A percentile compares a stretch with the other conserved stretches of the same genome.
Conservation (phyloP, 2,797 vertebrate species). For the Poeciliopsis infans region DNA sequence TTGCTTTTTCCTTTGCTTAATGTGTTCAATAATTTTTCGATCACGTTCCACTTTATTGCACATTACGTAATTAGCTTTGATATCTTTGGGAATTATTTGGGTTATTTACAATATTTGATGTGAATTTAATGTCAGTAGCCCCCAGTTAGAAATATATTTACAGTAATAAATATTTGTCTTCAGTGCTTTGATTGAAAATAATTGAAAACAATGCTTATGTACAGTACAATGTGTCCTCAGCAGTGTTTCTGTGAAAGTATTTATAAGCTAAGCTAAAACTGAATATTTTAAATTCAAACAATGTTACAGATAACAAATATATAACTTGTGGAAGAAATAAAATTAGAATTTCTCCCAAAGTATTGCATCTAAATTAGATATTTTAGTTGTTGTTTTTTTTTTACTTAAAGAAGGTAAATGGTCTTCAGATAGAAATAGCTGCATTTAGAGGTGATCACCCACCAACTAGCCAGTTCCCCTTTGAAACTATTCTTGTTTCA, state of each 20-base stretch:
- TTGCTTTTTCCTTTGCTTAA: neutral
- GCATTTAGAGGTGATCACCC: constrained; percentile 13
- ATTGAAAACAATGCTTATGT: neutral
- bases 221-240: neutral
- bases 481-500: constrained; percentile 53
- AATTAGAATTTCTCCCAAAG: constrained; percentile 26
- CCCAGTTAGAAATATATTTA: neutral
- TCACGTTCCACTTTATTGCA: neutral
- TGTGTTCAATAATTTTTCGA: neutral
- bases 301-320: constrained; percentile 10
- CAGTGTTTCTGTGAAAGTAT: constrained; percentile 10
- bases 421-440: constrained; percentile 54
- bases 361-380: constrained; percentile 36
- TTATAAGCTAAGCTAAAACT: neutral
- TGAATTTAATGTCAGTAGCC: neutral
- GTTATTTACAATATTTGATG: neutral
- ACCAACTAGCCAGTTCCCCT: constrained; percentile 30
- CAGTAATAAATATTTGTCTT: neutral
- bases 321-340: constrained; percentile 18
- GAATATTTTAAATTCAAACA: constrained; percentile 7
- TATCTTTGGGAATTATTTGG: neutral
- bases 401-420: constrained; percentile 33
- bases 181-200: neutral
- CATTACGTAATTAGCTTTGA: neutral
- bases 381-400: constrained; percentile 41